These are phyloP conservation scores for Pteria penguin DNA, from an alignment of 2,888 invertebrate genomes.

Conservation along the genomic window DNA sequence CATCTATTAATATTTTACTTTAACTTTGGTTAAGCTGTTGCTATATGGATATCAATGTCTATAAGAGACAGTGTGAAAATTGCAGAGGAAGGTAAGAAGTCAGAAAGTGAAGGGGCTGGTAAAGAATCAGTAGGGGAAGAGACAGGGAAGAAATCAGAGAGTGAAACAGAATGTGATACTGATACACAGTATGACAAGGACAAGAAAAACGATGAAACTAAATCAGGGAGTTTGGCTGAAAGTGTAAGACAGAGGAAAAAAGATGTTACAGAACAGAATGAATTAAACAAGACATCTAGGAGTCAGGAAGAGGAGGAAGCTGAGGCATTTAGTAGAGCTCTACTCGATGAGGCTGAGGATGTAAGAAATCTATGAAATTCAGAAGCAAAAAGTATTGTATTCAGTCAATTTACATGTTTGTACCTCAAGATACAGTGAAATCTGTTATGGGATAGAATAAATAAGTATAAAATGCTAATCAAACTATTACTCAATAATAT, in stretches of 20 bases:
- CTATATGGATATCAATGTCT: constrained; percentile 55
- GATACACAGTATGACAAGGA: constrained; percentile 21
- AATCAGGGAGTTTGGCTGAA: background rate
- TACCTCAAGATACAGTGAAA: no score
- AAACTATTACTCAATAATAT: no score
- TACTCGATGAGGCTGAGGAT: constrained; percentile 14
- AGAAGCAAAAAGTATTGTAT: no score
- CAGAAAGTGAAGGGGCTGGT: constrained; percentile 17
- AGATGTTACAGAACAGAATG: background rate
- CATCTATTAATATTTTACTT: no score
- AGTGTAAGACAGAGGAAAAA: background rate
- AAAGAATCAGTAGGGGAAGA: constrained; percentile 15
- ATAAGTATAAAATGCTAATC: no score
- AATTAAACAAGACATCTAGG: background rate
- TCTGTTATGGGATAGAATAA: no score
- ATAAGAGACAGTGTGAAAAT: constrained; percentile 5
- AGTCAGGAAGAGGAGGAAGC: constrained; percentile 5
- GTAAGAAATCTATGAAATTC: no score
- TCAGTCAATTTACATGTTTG: no score
- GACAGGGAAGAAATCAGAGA: constrained; percentile 16
- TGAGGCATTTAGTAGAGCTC: constrained; percentile 5
- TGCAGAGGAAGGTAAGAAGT: constrained; percentile 20
- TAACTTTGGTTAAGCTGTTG: constrained; percentile 49
- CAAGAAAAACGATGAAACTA: constrained; percentile 24
- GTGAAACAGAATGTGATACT: constrained; percentile 26